Evolutionary conservation across 2,797 vertebrate genomes (phyloP), one percentile per base, ranked within the genome.

Genomic region (Argyrosomus regius): DNA sequence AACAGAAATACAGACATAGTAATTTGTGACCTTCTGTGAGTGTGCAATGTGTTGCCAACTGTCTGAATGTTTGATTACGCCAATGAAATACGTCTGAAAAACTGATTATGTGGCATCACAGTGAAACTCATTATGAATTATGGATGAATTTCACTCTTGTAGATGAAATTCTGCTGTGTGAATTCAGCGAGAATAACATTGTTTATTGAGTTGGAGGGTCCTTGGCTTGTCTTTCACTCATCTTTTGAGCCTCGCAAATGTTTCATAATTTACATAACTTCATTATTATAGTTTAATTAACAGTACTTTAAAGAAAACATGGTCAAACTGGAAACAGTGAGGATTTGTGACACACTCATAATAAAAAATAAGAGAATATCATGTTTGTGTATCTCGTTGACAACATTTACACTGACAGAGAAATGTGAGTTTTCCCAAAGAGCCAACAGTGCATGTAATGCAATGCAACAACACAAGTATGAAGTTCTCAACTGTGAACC

Each of bases 81-180:
- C 74, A 72, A 84, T 80, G 73, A 70, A 89, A 90, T 81, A 77
- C 80, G 87, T 90, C 88, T 85, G 88, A 82, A 90, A 82, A 88
- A 85, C 74, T 90, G 87, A 93, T 88, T 90, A 89, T 89, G 84
- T 82, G 43, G 83, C 88, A 85, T 91, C 88, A 85, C 74, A 87
- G 80, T 52, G 71, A 83, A 88, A 81, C 79, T 85, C 79, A 81
- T 85, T 77, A 91, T 93, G 82, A 92, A 92, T 92, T 84, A 93
- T 94, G 86, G 80, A 92, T 94, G 88, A 82, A 75, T 87, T 83
- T 84, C 63, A 62, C 73, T 66, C 78, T 59, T 67, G 49, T 56
- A 75, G 86, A 87, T 72, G 68, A 78, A 83, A 89, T 86, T 89
- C 63, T 86, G 81, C 72, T 72, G 54, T 81, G 83, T 85, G 86